Conservation (phyloP, 2,888 invertebrate genomes). For the Dioctria linearis region DNA sequence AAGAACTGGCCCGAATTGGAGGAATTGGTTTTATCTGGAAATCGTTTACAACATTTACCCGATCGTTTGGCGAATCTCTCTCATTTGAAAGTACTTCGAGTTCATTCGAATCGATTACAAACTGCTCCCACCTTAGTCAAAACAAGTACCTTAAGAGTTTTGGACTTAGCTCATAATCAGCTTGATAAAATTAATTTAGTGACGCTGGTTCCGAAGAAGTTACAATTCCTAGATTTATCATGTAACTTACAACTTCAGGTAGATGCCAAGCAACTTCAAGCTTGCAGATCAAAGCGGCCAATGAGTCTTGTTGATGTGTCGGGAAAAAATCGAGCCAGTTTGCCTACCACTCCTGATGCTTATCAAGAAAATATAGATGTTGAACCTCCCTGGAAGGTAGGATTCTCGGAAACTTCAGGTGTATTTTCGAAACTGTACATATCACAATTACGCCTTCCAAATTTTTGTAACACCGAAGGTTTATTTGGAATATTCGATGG, state of each 20-base stretch:
- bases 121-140: slow-evolving; percentile 84
- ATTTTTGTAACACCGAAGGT: slow-evolving; percentile 86
- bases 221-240: slow-evolving; percentile 88
- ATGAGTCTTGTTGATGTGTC: slow-evolving; percentile 89
- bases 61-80: slow-evolving; percentile 81
- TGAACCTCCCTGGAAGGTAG: slow-evolving; percentile 83
- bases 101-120: slow-evolving; percentile 86
- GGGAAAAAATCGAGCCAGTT: slow-evolving; percentile 80
- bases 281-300: slow-evolving; percentile 84
- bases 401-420: slow-evolving; percentile 89
- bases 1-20: slow-evolving; percentile 85
- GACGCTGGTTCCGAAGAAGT: slow-evolving; percentile 83
- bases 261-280: slow-evolving; percentile 86
- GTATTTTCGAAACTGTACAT: slow-evolving; percentile 81
- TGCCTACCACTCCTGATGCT: slow-evolving; percentile 74
- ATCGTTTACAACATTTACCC: slow-evolving; percentile 82
- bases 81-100: slow-evolving; percentile 81
- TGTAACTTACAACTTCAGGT: slow-evolving; percentile 87
- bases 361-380: slow-evolving; percentile 75
- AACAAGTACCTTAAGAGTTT: slow-evolving; percentile 81
- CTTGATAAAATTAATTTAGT: slow-evolving; percentile 84
- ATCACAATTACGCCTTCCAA: slow-evolving; percentile 83
- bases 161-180: slow-evolving; percentile 90
- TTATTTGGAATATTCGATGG: slow-evolving; percentile 89
- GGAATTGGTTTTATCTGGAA: slow-evolving; percentile 87